phyloP scores from a whole-genome alignment of 2,888 invertebrate genomes.

The Nemotelus pantherinus region DNA sequence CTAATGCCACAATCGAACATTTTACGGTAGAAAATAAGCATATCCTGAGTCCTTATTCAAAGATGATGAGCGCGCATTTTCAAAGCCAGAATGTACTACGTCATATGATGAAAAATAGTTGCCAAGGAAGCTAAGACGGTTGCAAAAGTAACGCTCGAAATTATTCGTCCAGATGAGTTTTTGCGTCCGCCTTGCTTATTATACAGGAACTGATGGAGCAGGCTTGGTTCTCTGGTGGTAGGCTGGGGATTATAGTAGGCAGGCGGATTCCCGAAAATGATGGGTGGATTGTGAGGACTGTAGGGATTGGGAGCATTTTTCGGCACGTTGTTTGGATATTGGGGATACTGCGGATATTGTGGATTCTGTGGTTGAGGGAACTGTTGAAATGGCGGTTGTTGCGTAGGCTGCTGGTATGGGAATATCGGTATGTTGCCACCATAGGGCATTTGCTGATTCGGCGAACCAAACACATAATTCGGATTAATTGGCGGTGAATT shows the following conservation, averaged over 20 bases:
- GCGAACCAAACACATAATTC: constrained; percentile 64
- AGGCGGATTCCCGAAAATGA: constrained; percentile 63
- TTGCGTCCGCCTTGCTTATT: constrained; percentile 55
- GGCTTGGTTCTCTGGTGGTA: constrained; percentile 62
- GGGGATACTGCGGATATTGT: constrained; percentile 61
- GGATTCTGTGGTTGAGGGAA: constrained; percentile 65
- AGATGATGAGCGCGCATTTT: neutral
- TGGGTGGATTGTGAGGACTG: constrained; percentile 60
- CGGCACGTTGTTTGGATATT: constrained; percentile 61
- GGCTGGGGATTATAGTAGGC: constrained; percentile 59
- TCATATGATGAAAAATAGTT: constrained; percentile 32
- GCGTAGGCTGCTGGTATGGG: constrained; percentile 62
- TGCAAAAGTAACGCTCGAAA: constrained; percentile 24
- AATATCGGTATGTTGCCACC: constrained; percentile 61
- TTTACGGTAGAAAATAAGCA: neutral
- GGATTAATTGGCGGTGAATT: constrained; percentile 58
- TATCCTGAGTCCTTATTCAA: constrained; percentile 7
- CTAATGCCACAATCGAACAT: too few relatives aligned
- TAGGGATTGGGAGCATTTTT: constrained; percentile 60
- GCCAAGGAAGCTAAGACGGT: constrained; percentile 24
- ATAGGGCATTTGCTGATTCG: constrained; percentile 58
- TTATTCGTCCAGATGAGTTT: constrained; percentile 55
- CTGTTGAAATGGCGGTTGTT: constrained; percentile 63
- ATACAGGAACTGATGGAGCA: constrained; percentile 55
- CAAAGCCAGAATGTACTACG: constrained; percentile 17